Evolutionary conservation across 2,888 invertebrate genomes (phyloP).

Genomic region (Blastobasis lacticolella): DNA sequence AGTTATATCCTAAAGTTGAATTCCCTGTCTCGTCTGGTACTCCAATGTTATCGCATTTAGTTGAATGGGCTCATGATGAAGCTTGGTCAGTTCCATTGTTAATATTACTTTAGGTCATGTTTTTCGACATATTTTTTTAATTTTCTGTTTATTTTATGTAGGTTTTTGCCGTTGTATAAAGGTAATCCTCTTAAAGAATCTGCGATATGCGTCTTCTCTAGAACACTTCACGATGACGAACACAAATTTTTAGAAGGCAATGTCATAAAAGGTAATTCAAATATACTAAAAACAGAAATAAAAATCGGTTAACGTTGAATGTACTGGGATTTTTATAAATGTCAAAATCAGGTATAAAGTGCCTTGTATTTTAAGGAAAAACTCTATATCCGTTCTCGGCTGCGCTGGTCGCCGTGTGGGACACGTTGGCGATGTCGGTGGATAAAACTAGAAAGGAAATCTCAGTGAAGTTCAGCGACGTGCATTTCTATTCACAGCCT

Average conservation of each 20-base stretch:
- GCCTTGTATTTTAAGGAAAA: slow-evolving; percentile 55
- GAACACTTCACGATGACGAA: slow-evolving; percentile 38
- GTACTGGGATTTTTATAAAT: too few relatives aligned
- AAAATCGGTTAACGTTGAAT: too few relatives aligned
- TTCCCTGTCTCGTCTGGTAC: slow-evolving; percentile 91
- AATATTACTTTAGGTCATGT: neutral
- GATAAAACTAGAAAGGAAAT: slow-evolving; percentile 74
- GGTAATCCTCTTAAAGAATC: slow-evolving; percentile 23
- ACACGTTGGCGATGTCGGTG: slow-evolving; percentile 76
- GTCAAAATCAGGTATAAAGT: too few relatives aligned
- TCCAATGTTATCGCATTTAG: slow-evolving; percentile 83
- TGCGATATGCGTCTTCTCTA: slow-evolving; percentile 26
- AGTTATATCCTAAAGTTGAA: slow-evolving; percentile 81
- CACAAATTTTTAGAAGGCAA: slow-evolving; percentile 34
- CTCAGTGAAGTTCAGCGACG: slow-evolving; percentile 79
- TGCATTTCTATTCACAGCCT: slow-evolving; percentile 75
- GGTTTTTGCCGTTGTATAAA: slow-evolving; percentile 29
- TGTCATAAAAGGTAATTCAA: slow-evolving; percentile 33
- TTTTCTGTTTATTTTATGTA: slow-evolving; percentile 14
- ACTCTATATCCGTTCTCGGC: slow-evolving; percentile 85
- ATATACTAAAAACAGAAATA: neutral
- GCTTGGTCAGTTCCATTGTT: slow-evolving; percentile 62
- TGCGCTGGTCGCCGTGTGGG: slow-evolving; percentile 81
- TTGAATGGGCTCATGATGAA: slow-evolving; percentile 88
- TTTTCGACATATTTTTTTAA: neutral